Evolutionary conservation across 2,888 invertebrate genomes (phyloP).

Genomic region (Limnephilus rhombicus): DNA sequence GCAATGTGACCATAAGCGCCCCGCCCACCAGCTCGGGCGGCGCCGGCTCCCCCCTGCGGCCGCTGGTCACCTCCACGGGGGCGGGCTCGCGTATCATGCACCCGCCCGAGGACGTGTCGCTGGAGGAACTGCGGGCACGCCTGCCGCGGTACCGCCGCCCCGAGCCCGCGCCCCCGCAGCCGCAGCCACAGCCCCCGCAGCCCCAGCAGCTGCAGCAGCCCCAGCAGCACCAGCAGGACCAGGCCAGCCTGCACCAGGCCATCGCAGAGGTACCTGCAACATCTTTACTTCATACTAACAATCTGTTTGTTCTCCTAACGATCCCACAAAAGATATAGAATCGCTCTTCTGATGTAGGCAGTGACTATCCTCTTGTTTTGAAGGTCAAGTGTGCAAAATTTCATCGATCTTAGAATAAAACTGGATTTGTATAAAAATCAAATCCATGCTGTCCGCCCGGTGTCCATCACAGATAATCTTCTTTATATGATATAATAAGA

Average conservation of each 20-base stretch:
- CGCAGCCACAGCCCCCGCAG: constrained; percentile 68
- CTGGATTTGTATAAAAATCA: no score
- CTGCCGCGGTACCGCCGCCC: constrained; percentile 73
- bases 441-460: no score
- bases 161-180: constrained; percentile 67
- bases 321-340: no score
- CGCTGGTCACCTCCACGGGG: constrained; percentile 86
- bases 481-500: no score
- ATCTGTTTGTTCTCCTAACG: no score
- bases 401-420: no score
- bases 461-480: no score
- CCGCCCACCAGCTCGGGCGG: constrained; percentile 79
- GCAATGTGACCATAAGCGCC: constrained; percentile 87
- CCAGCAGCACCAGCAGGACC: constrained; percentile 68
- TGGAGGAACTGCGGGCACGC: constrained; percentile 89
- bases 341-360: no score
- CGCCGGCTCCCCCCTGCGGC: constrained; percentile 71
- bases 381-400: no score
- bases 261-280: constrained; percentile 61
- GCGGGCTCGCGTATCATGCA: constrained; percentile 94
- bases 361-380: no score
- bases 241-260: constrained; percentile 64
- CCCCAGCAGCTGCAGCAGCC: constrained; percentile 58
- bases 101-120: constrained; percentile 94
- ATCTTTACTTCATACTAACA: not conserved